Conservation (phyloP, 2,888 invertebrate species). For the Hirudinaria manillensis region DNA sequence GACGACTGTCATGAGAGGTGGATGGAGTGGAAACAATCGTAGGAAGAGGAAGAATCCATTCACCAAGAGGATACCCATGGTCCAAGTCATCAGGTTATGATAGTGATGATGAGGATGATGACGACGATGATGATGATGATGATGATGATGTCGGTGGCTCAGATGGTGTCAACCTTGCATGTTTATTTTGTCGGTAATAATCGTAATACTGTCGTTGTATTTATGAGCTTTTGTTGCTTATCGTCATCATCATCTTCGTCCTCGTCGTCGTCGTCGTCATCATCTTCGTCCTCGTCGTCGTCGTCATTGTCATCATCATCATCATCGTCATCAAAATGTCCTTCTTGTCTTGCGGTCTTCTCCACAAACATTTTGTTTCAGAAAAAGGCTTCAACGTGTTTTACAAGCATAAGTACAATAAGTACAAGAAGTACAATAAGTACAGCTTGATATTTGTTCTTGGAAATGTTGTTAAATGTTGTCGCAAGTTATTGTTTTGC, state of each 20-base stretch:
- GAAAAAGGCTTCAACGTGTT: not conserved
- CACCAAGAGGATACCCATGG: conserved; percentile 9
- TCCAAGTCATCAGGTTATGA: conserved; percentile 20
- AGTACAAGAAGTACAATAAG: no score
- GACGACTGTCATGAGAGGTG: conserved; percentile 39
- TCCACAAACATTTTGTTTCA: not conserved
- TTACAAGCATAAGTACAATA: not conserved
- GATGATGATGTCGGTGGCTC: not conserved
- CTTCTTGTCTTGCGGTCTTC: not conserved
- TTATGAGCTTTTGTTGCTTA: no score
- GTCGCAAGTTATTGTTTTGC: no score
- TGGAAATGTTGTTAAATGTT: no score
- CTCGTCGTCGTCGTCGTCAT: conserved; percentile 19
- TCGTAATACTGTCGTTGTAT: no score
- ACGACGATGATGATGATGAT: not conserved
- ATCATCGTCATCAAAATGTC: conserved; percentile 20
- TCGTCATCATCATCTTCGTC: not conserved
- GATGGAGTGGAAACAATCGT: conserved; percentile 35
- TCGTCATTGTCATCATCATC: conserved; percentile 27
- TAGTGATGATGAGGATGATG: not conserved
- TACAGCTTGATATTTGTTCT: no score
- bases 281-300: conserved; percentile 36
- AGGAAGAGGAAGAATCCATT: not conserved
- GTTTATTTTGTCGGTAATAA: no score
- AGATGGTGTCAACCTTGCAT: no score